Evolutionary conservation across 1,140 invertebrate species (phyloP).

Genomic region (Drosophila novamexicana): DNA sequence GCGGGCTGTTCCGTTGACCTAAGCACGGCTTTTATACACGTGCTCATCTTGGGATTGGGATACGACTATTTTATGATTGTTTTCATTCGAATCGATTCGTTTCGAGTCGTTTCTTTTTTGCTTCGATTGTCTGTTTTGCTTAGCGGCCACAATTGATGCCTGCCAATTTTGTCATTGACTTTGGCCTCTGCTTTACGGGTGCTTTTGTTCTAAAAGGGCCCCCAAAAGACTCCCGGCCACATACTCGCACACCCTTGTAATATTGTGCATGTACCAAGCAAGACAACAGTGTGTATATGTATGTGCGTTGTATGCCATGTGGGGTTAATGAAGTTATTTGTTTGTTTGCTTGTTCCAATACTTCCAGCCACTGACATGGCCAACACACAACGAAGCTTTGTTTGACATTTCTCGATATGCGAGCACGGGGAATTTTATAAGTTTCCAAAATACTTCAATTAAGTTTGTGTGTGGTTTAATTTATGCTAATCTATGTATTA

Average conservation of each 20-base stretch:
- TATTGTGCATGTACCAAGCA: constrained; percentile 14
- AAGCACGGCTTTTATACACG: constrained; percentile 35
- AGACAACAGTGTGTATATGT: constrained; percentile 33
- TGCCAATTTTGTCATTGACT: constrained; percentile 66
- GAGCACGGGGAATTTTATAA: background rate
- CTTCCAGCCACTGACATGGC: constrained; percentile 26
- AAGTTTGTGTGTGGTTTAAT: background rate
- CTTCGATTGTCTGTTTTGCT: constrained; percentile 76
- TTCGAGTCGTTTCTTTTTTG: constrained; percentile 12
- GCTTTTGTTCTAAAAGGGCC: constrained; percentile 69
- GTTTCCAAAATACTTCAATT: background rate
- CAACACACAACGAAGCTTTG: constrained; percentile 14
- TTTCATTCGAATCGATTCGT: constrained; percentile 68
- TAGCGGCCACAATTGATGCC: constrained; percentile 74
- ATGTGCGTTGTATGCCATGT: constrained; percentile 57
- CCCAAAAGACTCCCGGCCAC: constrained; percentile 53
- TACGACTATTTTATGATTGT: constrained; percentile 70
- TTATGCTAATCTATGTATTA: background rate
- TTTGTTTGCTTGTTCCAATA: constrained; percentile 65
- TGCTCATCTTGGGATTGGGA: constrained; percentile 50
- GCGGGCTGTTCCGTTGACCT: constrained; percentile 48
- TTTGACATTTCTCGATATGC: constrained; percentile 3
- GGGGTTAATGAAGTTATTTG: constrained; percentile 81
- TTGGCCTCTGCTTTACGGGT: constrained; percentile 65
- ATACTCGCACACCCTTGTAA: constrained; percentile 16